These are phyloP conservation scores for Listronotus bonariensis DNA, from an alignment of 1,140 invertebrate genomes.

Conservation along the genomic window DNA sequence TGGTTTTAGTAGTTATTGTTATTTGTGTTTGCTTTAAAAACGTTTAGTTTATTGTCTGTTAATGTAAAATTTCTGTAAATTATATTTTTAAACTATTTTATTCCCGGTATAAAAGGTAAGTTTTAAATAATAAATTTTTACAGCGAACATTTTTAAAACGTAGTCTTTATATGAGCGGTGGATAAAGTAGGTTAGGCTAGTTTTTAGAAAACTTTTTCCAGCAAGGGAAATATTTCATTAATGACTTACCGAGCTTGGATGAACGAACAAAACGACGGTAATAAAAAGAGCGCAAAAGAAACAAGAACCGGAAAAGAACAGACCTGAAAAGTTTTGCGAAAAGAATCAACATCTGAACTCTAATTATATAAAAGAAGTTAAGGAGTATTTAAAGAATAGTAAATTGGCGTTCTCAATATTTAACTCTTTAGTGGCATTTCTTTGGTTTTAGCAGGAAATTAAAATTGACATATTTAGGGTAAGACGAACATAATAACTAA, in stretches of 20 bases:
- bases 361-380: slow-evolving; percentile 29
- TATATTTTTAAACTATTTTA: too few relatives aligned
- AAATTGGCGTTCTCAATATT: slow-evolving; percentile 29
- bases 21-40: too few relatives aligned
- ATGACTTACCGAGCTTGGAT: slow-evolving; percentile 18
- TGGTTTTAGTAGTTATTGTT: too few relatives aligned
- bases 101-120: too few relatives aligned
- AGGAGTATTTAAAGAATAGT: slow-evolving; percentile 27
- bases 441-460: slow-evolving; percentile 28
- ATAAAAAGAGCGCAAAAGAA: slow-evolving; percentile 18
- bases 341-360: slow-evolving; percentile 24
- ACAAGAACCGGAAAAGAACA: slow-evolving; percentile 25
- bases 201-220: slow-evolving; percentile 5
- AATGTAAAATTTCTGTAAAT: too few relatives aligned
- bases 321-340: slow-evolving; percentile 22
- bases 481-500: slow-evolving; percentile 12
- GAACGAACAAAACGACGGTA: slow-evolving; percentile 13
- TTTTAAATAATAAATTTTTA: too few relatives aligned
- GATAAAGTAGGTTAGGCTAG: too few relatives aligned
- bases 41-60: too few relatives aligned
- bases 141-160: too few relatives aligned
- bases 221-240: slow-evolving; percentile 19
- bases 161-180: too few relatives aligned
- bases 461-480: slow-evolving; percentile 17
- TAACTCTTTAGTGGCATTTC: slow-evolving; percentile 26